Base-by-base conservation (phyloP, 2,113 vertebrate genomes). In the Podarcis cretensis region DNA sequence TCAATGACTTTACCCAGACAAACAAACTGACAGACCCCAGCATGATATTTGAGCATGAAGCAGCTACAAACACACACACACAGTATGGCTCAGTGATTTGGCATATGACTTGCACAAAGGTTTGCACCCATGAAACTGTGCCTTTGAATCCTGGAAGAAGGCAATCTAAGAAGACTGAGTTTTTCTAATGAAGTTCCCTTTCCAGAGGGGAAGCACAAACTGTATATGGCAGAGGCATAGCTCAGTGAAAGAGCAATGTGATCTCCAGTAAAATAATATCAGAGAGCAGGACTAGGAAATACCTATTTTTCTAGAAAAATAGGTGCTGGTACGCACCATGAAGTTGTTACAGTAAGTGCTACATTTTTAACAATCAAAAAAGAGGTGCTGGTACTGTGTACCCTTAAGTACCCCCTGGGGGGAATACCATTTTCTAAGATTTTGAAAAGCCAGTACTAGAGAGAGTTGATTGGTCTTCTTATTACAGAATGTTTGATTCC, bases 1-100 rank as follows among this genome's bases (percentile, higher is more conserved):
- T 54, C 74, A 71, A 0, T 48, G 1, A 68, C 37, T 43, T 35
- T 3, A 91, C 77, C 32, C 43, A 40, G 5, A 0, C 21, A 83
- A 86, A 71, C 35, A 65, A 35, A 43, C 79, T 86, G 80, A 81
- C 1, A 54, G 48, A 86, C 91, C 25, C 77, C 65, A 35, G 90
- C 87, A 69, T 83, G 40, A 83, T 40, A 66, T 91, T 80, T 89
- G 83, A 63, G 21, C 48, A 73, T 80, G n/a, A 84, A 92, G 87
- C 79, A 81, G 54, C 30, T 81, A 59, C n/a, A 32, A 16, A 6
- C n/a, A 18, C 68, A 76, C 5, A 37, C 35, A 37, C 35, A 37
- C 48, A 25, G 30, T 23, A 27, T 48, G 35, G 81, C 40, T 71
- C 23, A 43, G 14, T 48, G 14, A 30, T n/a, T 20, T 71, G 25